Evolutionary conservation across 2,888 invertebrate species (phyloP).

Genomic region (Allolobophora icterica): DNA sequence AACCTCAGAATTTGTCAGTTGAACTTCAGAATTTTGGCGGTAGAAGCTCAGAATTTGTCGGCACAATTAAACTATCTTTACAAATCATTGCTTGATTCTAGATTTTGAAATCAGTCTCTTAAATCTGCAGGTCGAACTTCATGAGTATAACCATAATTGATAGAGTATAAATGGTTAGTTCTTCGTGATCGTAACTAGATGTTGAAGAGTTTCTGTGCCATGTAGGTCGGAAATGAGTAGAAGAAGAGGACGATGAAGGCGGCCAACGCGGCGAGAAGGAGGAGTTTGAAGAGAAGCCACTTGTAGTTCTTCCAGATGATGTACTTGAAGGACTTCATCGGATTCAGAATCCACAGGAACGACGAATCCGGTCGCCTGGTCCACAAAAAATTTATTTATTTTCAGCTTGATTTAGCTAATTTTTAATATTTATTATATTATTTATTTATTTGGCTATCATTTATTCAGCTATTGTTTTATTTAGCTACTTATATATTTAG

Average conservation of each 20-base stretch:
- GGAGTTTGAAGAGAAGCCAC: slow-evolving; percentile 47
- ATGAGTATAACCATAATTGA: not conserved
- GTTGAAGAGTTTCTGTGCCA: not conserved
- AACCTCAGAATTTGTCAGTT: too few species aligned
- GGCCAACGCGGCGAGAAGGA: slow-evolving; percentile 45
- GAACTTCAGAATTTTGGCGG: too few species aligned
- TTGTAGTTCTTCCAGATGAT: slow-evolving; percentile 51
- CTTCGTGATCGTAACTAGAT: not conserved
- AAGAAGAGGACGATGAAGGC: slow-evolving; percentile 47
- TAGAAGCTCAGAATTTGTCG: too few species aligned
- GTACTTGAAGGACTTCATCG: slow-evolving; percentile 48
- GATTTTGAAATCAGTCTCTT: too few species aligned
- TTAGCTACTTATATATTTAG: not conserved
- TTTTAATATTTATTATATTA: too few species aligned
- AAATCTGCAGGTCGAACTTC: too few species aligned
- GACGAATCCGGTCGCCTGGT: slow-evolving; percentile 50
- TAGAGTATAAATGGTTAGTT: not conserved
- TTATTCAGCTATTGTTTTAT: not conserved
- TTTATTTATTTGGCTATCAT: not conserved
- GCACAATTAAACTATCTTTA: too few species aligned
- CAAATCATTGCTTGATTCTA: too few species aligned
- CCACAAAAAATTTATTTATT: not conserved
- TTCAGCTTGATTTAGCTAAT: not conserved
- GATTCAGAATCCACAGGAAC: slow-evolving; percentile 51
- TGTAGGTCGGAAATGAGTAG: slow-evolving; percentile 44